phyloP scores from a whole-genome alignment of 2,888 invertebrate genomes.

The Tupiocoris notatus region DNA sequence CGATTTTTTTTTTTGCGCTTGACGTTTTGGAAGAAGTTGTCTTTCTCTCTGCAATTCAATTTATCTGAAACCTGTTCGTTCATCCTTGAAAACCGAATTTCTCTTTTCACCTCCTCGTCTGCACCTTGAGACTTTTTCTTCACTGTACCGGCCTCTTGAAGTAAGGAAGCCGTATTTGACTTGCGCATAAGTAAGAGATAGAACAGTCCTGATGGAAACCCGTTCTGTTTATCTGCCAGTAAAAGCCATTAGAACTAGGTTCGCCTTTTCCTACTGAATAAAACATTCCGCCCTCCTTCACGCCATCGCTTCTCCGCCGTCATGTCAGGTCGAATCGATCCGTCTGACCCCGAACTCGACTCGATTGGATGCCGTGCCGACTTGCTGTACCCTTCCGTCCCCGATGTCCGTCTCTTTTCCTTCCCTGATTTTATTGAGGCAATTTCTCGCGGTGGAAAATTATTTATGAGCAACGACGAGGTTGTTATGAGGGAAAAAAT shows the following conservation, averaged over 20 bases:
- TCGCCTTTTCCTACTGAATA: conserved; percentile 36
- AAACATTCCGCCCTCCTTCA: conserved; percentile 27
- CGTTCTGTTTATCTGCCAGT: conserved; percentile 39
- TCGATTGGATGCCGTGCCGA: conserved; percentile 5
- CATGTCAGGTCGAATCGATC: conserved; percentile 17
- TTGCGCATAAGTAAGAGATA: conserved; percentile 30
- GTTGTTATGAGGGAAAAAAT: neutral
- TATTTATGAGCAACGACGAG: conserved; percentile 17
- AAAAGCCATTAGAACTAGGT: conserved; percentile 40
- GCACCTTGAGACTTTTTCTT: neutral
- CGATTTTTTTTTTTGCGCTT: neutral
- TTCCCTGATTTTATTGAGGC: neutral
- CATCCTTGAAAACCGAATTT: conserved; percentile 9
- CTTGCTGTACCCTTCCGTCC: neutral
- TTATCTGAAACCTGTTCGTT: neutral
- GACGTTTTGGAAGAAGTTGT: neutral
- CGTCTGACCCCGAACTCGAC: conserved; percentile 31
- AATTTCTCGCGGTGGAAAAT: conserved; percentile 8
- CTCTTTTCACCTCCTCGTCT: conserved; percentile 2
- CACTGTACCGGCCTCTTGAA: neutral
- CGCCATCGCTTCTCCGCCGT: neutral
- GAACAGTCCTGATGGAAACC: conserved; percentile 20
- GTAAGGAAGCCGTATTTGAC: conserved; percentile 20
- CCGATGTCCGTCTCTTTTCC: neutral
- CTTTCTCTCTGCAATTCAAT: conserved; percentile 8